These are phyloP conservation scores for Dicerorhinus sumatrensis DNA, from an alignment of 2,113 vertebrate genomes.

Conservation along the genomic window DNA sequence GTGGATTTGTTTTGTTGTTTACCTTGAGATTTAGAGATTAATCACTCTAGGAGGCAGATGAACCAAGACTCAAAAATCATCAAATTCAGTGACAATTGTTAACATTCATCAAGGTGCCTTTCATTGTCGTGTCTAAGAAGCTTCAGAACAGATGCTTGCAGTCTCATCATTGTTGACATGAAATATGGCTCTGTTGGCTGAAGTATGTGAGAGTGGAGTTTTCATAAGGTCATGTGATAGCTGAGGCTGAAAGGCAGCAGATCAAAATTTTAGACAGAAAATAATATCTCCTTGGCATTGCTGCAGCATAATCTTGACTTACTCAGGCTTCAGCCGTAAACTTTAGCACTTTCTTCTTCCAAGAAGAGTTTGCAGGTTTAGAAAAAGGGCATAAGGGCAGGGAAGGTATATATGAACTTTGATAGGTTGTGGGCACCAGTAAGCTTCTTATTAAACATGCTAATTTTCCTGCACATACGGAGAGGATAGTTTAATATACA, in stretches of 20 bases:
- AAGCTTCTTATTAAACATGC: background rate
- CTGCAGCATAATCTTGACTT: slow-evolving; percentile 12
- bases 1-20: background rate
- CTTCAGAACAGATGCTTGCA: background rate
- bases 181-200: background rate
- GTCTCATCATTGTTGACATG: background rate
- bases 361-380: slow-evolving; percentile 15
- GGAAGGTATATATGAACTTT: background rate
- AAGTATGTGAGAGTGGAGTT: background rate
- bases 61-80: background rate
- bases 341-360: background rate
- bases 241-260: slow-evolving; percentile 11
- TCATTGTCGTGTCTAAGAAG: background rate
- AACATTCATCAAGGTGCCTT: background rate
- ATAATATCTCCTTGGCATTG: slow-evolving; percentile 5
- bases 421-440: background rate
- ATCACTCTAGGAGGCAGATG: background rate
- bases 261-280: slow-evolving; percentile 25
- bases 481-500: background rate
- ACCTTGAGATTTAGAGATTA: slow-evolving; percentile 26
- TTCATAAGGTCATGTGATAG: background rate
- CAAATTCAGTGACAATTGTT: background rate
- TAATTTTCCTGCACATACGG: background rate
- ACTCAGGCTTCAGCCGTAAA: background rate
- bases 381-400: background rate